These are phyloP conservation scores for Sebastiscus tertius DNA, from an alignment of 2,797 vertebrate species.

Conservation along the genomic window DNA sequence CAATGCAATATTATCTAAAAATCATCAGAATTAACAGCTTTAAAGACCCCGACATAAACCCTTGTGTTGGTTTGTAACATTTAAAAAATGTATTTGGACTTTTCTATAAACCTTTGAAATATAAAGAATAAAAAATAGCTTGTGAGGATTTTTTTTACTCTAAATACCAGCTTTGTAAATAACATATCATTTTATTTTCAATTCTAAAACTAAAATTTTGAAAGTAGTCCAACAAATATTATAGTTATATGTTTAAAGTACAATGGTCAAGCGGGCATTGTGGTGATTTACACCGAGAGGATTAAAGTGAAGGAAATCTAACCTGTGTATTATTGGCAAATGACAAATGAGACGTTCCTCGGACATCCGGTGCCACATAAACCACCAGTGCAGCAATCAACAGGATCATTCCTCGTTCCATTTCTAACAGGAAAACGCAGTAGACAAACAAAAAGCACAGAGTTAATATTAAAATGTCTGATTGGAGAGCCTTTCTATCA, in stretches of 20 bases:
- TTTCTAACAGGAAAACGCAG: constrained; percentile 23
- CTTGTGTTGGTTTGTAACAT: neutral
- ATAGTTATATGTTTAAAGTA: neutral
- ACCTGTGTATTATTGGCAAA: constrained; percentile 2
- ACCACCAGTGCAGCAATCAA: constrained; percentile 12
- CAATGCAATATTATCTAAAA: neutral
- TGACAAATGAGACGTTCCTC: neutral
- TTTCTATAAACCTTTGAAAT: neutral
- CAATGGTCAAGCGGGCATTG: neutral
- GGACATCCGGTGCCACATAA: neutral
- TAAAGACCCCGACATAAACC: neutral
- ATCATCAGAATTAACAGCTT: neutral
- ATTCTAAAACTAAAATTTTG: neutral
- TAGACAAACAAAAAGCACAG: neutral
- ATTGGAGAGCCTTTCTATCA: neutral
- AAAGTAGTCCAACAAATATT: neutral
- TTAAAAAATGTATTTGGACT: neutral
- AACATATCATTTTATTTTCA: neutral
- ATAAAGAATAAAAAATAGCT: neutral
- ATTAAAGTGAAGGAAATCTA: neutral
- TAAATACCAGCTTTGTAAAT: neutral
- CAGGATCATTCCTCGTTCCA: constrained; percentile 50
- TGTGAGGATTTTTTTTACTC: neutral
- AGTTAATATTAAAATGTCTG: neutral
- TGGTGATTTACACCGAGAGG: neutral